Conservation (phyloP, 2,113 vertebrate species). For the Bothrops jararaca region DNA sequence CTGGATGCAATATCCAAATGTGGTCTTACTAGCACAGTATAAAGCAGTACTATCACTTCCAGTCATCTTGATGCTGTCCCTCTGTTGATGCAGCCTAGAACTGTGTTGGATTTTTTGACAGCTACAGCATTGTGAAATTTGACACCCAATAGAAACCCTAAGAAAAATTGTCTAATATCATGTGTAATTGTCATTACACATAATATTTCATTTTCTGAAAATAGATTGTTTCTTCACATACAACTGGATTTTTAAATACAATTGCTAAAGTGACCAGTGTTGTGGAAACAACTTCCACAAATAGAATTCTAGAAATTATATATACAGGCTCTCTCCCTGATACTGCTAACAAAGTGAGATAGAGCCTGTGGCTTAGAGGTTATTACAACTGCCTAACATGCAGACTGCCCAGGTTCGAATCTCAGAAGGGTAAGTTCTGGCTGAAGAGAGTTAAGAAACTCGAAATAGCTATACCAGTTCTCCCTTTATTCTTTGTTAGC, state of each 20-base stretch:
- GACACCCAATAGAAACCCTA: neutral
- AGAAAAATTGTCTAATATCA: neutral
- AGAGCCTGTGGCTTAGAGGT: too few species aligned
- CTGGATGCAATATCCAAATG: neutral
- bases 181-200: neutral
- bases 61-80: neutral
- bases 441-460: too few species aligned
- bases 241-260: neutral
- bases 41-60: neutral
- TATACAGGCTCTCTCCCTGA: too few species aligned
- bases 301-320: neutral
- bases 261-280: neutral
- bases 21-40: too few species aligned
- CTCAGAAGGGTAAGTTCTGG: too few species aligned
- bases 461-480: too few species aligned
- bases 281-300: neutral
- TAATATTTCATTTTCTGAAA: neutral
- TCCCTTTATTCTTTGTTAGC: too few species aligned
- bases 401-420: too few species aligned
- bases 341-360: too few species aligned
- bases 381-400: too few species aligned
- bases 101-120: neutral
- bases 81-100: neutral
- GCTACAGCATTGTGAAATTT: neutral
- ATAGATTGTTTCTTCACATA: neutral